Conservation (phyloP, 2,888 invertebrate species). For the Pandemis corylana region DNA sequence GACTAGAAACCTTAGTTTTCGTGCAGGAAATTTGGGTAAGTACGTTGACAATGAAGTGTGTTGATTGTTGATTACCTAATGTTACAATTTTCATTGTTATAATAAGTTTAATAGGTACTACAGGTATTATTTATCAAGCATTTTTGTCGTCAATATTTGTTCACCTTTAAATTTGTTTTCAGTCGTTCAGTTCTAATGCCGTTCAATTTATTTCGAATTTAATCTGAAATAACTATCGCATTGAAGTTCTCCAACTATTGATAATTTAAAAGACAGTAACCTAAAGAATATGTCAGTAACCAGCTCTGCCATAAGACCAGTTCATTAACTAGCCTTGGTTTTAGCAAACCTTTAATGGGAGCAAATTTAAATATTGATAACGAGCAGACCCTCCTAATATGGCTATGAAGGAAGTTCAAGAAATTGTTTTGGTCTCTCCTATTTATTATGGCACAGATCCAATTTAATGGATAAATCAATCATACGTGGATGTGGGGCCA, state of each 20-base stretch:
- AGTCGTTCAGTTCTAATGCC: too few species aligned
- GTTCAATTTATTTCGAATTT: too few species aligned
- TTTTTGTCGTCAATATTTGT: too few species aligned
- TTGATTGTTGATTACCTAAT: too few species aligned
- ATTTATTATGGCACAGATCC: constrained; percentile 38
- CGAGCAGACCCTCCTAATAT: constrained; percentile 27
- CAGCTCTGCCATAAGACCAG: constrained; percentile 24
- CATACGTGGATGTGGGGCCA: constrained; percentile 31
- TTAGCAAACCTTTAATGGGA: constrained; percentile 34
- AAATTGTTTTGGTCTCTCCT: constrained; percentile 30
- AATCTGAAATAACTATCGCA: too few species aligned
- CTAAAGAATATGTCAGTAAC: constrained; percentile 13
- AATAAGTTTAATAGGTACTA: too few species aligned
- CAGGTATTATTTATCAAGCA: too few species aligned
- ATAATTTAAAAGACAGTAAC: not conserved
- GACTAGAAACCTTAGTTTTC: too few species aligned
- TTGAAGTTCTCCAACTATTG: not conserved
- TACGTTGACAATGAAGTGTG: too few species aligned
- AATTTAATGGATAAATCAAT: constrained; percentile 41
- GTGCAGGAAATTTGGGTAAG: too few species aligned
- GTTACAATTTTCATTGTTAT: too few species aligned
- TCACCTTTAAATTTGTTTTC: too few species aligned
- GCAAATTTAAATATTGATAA: constrained; percentile 41
- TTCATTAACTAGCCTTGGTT: constrained; percentile 30
- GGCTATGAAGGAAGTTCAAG: constrained; percentile 36